phyloP scores from a whole-genome alignment of 2,797 vertebrate genomes.

The Esox lucius region DNA sequence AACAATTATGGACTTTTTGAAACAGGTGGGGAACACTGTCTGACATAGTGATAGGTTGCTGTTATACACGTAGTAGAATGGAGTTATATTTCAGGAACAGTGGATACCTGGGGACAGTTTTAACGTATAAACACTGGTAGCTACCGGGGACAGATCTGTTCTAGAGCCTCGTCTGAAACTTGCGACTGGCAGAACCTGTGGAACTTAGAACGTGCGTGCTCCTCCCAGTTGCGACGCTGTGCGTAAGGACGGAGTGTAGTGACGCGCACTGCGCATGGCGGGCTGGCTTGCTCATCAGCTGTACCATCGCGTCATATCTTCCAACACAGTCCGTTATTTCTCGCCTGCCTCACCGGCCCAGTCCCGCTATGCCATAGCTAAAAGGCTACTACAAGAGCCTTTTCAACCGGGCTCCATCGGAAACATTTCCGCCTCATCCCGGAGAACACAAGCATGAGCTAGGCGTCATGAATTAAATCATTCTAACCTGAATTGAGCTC shows the following conservation, averaged over 20 bases:
- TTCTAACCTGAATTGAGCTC: slow-evolving; percentile 5
- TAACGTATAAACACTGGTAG: too few relatives aligned
- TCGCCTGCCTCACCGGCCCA: slow-evolving; percentile 44
- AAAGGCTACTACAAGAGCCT: neutral
- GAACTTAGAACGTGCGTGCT: neutral
- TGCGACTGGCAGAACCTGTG: neutral
- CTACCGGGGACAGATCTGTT: too few relatives aligned
- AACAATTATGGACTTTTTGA: too few relatives aligned
- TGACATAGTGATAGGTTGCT: too few relatives aligned
- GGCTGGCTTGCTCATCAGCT: slow-evolving; percentile 23
- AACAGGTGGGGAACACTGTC: too few relatives aligned
- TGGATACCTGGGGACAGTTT: too few relatives aligned
- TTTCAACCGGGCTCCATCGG: slow-evolving; percentile 31
- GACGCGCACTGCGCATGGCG: slow-evolving; percentile 24
- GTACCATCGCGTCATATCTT: slow-evolving; percentile 71
- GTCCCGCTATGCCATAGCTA: slow-evolving; percentile 40
- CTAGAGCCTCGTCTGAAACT: too few relatives aligned
- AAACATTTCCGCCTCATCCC: slow-evolving; percentile 11
- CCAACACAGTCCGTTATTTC: slow-evolving; percentile 72
- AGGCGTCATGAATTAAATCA: slow-evolving; percentile 46
- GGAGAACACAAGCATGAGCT: slow-evolving; percentile 23
- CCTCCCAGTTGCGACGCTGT: neutral
- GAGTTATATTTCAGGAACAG: too few relatives aligned
- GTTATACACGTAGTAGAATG: too few relatives aligned
- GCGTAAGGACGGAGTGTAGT: neutral